Conservation (phyloP, 2,113 vertebrate species). For the Megaleporinus macrocephalus region DNA sequence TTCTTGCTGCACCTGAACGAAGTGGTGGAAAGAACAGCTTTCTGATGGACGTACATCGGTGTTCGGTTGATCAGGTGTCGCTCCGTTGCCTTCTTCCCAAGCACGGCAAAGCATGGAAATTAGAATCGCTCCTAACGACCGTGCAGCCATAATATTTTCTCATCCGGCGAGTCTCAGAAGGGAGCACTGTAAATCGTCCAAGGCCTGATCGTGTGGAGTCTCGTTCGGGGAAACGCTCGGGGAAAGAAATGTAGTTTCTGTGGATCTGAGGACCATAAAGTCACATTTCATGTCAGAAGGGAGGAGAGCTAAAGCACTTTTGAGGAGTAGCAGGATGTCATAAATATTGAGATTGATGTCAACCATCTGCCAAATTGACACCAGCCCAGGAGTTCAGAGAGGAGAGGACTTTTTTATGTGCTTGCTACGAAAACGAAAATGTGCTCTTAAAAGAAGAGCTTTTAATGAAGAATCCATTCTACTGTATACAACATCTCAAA, state of each 20-base stretch:
- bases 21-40: background rate
- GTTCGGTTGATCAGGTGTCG: background rate
- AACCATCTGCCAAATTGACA: constrained; percentile 61
- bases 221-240: background rate
- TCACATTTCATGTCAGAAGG: background rate
- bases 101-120: background rate
- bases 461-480: no score
- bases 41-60: background rate
- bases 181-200: background rate
- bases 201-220: background rate
- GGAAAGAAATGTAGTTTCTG: background rate
- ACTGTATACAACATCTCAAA: no score
- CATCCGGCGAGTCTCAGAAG: background rate
- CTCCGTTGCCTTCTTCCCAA: background rate
- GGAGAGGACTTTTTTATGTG: background rate
- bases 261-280: background rate
- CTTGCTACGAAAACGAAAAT: background rate
- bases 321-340: constrained; percentile 45
- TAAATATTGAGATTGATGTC: constrained; percentile 62
- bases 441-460: background rate
- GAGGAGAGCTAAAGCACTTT: background rate
- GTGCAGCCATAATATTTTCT: background rate
- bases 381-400: constrained; percentile 37
- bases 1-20: background rate
- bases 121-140: background rate